Evolutionary conservation across 2,888 invertebrate genomes (phyloP).

Genomic region (Patella pellucida): DNA sequence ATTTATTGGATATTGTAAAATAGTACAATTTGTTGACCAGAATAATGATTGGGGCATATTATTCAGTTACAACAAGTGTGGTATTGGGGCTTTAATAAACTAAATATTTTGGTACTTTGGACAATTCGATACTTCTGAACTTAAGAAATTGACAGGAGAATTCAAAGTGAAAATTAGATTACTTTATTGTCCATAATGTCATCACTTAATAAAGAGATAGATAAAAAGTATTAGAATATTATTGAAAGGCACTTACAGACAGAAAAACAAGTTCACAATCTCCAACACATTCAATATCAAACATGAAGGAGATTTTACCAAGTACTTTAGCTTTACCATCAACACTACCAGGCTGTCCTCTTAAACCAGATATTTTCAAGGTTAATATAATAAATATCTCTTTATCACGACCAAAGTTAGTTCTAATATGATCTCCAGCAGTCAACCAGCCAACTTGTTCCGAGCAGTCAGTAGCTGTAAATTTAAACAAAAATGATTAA

Average conservation of each 20-base stretch:
- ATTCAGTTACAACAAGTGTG: no score
- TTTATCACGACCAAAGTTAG: slow-evolving; percentile 72
- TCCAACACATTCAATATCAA: slow-evolving; percentile 73
- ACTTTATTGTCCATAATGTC: no score
- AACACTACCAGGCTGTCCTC: slow-evolving; percentile 66
- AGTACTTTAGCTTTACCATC: slow-evolving; percentile 70
- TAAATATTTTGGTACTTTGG: no score
- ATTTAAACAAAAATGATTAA: background rate
- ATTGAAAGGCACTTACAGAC: slow-evolving; percentile 66
- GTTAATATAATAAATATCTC: slow-evolving; percentile 73
- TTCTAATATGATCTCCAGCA: slow-evolving; percentile 73
- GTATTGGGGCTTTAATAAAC: no score
- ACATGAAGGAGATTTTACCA: slow-evolving; percentile 73
- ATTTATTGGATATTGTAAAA: no score
- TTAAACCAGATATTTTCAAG: slow-evolving; percentile 72
- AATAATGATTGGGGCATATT: no score
- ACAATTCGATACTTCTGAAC: no score
- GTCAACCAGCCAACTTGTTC: slow-evolving; percentile 73
- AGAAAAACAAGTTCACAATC: slow-evolving; percentile 75
- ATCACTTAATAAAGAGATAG: no score
- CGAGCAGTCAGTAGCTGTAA: slow-evolving; percentile 63
- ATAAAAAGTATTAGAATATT: no score
- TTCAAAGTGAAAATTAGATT: no score
- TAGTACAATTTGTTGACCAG: no score
- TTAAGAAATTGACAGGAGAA: no score